Evolutionary conservation across 2,888 invertebrate genomes (phyloP).

Genomic region (Cloeon dipterum): DNA sequence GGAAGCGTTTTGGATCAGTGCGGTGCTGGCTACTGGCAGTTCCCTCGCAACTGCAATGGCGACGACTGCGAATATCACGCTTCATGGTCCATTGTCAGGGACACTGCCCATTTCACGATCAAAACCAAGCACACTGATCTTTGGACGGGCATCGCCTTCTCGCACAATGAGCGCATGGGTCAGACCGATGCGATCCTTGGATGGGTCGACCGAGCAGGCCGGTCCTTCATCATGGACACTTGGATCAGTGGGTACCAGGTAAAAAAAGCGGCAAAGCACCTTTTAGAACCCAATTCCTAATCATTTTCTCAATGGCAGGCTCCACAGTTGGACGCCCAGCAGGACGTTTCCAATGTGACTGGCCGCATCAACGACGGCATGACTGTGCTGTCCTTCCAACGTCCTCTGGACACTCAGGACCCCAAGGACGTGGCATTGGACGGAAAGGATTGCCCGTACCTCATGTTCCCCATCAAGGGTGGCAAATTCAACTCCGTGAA

Average conservation of each 20-base stretch:
- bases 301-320: no score
- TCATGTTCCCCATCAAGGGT: slow-evolving; percentile 71
- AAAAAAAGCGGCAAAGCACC: slow-evolving; percentile 11
- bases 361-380: slow-evolving; percentile 52
- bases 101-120: slow-evolving; percentile 58
- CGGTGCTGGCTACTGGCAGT: slow-evolving; percentile 45
- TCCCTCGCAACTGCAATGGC: slow-evolving; percentile 42
- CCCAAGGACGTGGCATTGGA: slow-evolving; percentile 53
- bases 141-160: slow-evolving; percentile 85
- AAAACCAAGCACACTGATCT: slow-evolving; percentile 49
- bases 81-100: slow-evolving; percentile 46
- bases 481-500: slow-evolving; percentile 61
- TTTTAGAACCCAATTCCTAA: background rate
- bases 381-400: slow-evolving; percentile 52
- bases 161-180: slow-evolving; percentile 62
- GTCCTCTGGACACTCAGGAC: slow-evolving; percentile 56
- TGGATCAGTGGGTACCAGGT: slow-evolving; percentile 60
- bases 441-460: slow-evolving; percentile 56
- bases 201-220: slow-evolving; percentile 60
- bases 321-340: slow-evolving; percentile 44
- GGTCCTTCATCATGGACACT: slow-evolving; percentile 71
- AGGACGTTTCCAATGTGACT: slow-evolving; percentile 44
- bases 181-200: slow-evolving; percentile 76
- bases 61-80: slow-evolving; percentile 58
- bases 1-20: background rate